A percentile compares a stretch with the other conserved stretches of the same genome.
Conservation (phyloP, 2,113 vertebrate species). For the Elephantulus edwardii region DNA sequence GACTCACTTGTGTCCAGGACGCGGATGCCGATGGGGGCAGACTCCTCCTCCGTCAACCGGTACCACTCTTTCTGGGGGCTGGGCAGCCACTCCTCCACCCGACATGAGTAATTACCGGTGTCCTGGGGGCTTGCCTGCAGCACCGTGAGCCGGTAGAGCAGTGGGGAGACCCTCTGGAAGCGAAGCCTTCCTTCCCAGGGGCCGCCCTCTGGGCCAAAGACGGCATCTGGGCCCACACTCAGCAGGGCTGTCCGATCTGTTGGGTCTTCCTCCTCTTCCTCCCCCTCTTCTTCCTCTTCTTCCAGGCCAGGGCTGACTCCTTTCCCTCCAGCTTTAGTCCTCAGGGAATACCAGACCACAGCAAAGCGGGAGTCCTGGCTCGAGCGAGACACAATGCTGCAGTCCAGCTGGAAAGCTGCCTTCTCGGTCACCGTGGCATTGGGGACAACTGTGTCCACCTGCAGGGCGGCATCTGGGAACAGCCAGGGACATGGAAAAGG, state of each 20-base stretch:
- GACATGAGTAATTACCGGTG: slow-evolving; percentile 93
- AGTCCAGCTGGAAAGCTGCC: slow-evolving; percentile 90
- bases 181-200: slow-evolving; percentile 91
- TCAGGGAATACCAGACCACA: slow-evolving; percentile 93
- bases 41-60: slow-evolving; percentile 92
- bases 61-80: slow-evolving; percentile 94
- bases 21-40: slow-evolving; percentile 88
- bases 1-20: slow-evolving; percentile 90
- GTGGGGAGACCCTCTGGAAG: slow-evolving; percentile 90
- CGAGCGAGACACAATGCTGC: slow-evolving; percentile 92
- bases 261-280: not conserved
- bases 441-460: slow-evolving; percentile 90
- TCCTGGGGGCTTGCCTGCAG: slow-evolving; percentile 86
- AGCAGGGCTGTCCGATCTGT: slow-evolving; percentile 70
- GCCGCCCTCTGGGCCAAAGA: slow-evolving; percentile 91
- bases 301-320: not conserved
- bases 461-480: slow-evolving; percentile 88
- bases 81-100: slow-evolving; percentile 94
- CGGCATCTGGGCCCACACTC: slow-evolving; percentile 80
- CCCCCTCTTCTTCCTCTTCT: slow-evolving; percentile 22
- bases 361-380: slow-evolving; percentile 94
- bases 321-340: slow-evolving; percentile 69
- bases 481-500: not conserved
- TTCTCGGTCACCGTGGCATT: slow-evolving; percentile 92
- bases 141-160: slow-evolving; percentile 93